These are phyloP conservation scores for Intellagama lesueurii DNA, from an alignment of 2,797 vertebrate species.

Conservation along the genomic window DNA sequence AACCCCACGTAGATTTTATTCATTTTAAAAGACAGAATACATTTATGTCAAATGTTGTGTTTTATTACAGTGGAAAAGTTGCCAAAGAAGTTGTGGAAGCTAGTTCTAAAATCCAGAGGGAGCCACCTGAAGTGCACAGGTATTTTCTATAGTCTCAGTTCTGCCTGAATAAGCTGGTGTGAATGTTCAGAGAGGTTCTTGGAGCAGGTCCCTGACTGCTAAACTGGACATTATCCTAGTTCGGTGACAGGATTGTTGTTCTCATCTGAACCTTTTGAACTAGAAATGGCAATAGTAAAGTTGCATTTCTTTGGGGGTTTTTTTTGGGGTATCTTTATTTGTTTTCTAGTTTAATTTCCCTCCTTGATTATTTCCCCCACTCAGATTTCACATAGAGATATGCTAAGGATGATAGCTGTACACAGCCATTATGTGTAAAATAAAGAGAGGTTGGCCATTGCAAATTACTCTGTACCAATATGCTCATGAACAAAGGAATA, in stretches of 20 bases:
- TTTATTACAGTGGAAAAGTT: constrained; percentile 88
- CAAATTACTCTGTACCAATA: not conserved
- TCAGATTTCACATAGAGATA: not conserved
- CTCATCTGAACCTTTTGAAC: not conserved
- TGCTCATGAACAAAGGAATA: not conserved
- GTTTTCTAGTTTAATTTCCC: not conserved
- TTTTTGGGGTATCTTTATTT: not conserved
- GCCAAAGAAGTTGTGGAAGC: constrained; percentile 98
- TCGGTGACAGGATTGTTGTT: not conserved
- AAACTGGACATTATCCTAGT: not conserved
- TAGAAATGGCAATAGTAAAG: not conserved
- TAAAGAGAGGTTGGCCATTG: not conserved
- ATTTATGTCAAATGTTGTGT: constrained; percentile 41
- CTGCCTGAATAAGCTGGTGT: not conserved
- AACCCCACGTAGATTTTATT: too few relatives aligned
- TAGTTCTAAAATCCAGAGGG: constrained; percentile 96
- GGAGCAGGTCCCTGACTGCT: not conserved
- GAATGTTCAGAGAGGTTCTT: not conserved
- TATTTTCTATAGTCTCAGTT: constrained; percentile 66
- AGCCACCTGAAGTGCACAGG: constrained; percentile 93
- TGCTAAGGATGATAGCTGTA: not conserved
- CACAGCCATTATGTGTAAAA: not conserved
- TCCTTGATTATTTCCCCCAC: not conserved
- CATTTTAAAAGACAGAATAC: too few relatives aligned
- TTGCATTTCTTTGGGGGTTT: not conserved